Evolutionary conservation across 1,140 invertebrate species (phyloP).

Genomic region (Drosophila kohkoa): DNA sequence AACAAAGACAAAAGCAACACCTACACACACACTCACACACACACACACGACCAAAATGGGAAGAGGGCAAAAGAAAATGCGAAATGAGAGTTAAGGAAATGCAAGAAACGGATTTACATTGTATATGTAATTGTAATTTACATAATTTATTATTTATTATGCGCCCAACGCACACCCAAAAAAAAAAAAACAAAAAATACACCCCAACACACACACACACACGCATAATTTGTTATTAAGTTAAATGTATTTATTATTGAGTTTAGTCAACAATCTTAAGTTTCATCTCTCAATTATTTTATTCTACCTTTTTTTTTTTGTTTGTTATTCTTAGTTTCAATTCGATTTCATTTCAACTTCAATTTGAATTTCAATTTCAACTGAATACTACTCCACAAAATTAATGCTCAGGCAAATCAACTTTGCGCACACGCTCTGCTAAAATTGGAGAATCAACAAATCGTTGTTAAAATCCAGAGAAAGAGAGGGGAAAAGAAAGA

Average conservation of each 20-base stretch:
- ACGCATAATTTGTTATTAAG: conserved; percentile 69
- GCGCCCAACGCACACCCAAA: conserved; percentile 24
- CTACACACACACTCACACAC: conserved; percentile 28
- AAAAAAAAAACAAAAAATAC: too few species aligned
- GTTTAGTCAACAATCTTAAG: conserved; percentile 66
- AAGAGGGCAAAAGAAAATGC: conserved; percentile 30
- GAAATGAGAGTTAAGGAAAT: conserved; percentile 2
- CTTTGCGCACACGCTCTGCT: conserved; percentile 65
- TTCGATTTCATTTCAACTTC: conserved; percentile 19
- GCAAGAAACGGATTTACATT: conserved; percentile 49
- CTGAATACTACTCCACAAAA: conserved; percentile 39
- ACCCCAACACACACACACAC: conserved; percentile 10
- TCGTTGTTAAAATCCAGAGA: conserved; percentile 8
- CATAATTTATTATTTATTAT: conserved; percentile 68
- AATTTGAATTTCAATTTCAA: conserved; percentile 11
- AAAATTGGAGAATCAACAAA: conserved; percentile 6
- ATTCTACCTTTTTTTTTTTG: not conserved
- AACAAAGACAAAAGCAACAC: conserved; percentile 18
- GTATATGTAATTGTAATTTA: conserved; percentile 39
- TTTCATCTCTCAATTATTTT: conserved; percentile 31
- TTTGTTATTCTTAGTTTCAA: conserved; percentile 9
- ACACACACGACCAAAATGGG: conserved; percentile 60
- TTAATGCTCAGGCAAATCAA: conserved; percentile 58
- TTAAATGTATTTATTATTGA: conserved; percentile 70
- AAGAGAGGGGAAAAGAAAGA: not conserved